Base-by-base conservation (phyloP, 2,888 invertebrate genomes). In the Acronicta leporina region DNA sequence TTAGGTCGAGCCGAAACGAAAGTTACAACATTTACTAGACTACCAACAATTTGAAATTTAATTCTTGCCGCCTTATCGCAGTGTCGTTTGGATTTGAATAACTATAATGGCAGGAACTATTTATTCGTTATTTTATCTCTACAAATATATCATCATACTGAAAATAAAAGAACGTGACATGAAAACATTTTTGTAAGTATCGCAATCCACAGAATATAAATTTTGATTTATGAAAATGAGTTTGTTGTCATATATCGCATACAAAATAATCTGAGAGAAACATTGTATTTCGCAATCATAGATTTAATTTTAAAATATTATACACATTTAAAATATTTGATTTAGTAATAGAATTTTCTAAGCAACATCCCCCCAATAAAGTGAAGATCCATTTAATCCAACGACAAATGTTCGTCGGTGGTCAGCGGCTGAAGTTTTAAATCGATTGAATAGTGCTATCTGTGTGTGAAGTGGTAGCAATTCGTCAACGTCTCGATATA, bases 401-500 rank as follows among this genome's bases (percentile, higher is more conserved):
- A 52, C 72, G 75, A 84, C 80, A 81, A 82, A 86, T 86, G 72
- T 77, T 68, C 73, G 65, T 53, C 54, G 57, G 67, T 79, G 82
- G 81, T 74, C 85, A 83, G 69, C 67, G 80, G 77, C 65, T 64
- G 73, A 82, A 83, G 88, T 92, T 92, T 92, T 91, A 92, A 92
- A 92, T 87, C 89, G 87, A 91, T 91, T 89, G 87, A 88, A 90
- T 87, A 87, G 87, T 86, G 78, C 71, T 91, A 91, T 90, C 90
- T 89, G 84, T 87, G 84, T 86, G 88, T 86, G 82, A 83, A 88
- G 87, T 85, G 82, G 81, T 82, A 81, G 90, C 89, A 87, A 93
- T 93, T 88, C 91, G 91, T 93, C 92, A 92, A 92, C 88, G 94
- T 92, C 92, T 81, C 84, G 82, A 85, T 88, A 89, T 93, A 93